Conservation (phyloP, 2,888 invertebrate genomes). For the Fragum whitleyi region DNA sequence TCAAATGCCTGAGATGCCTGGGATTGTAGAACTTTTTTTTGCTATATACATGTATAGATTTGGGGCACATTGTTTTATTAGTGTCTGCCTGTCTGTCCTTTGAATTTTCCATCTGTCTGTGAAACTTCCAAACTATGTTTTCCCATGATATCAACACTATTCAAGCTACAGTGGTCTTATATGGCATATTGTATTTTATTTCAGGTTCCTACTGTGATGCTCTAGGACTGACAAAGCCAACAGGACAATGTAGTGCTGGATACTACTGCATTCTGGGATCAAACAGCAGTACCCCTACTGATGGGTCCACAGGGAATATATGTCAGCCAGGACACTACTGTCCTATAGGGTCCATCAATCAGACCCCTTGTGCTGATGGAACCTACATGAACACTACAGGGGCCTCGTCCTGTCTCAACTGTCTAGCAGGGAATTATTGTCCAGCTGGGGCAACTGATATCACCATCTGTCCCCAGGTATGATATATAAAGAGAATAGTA, state of each 20-base stretch:
- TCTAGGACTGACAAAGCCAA: slow-evolving; percentile 75
- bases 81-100: too few species aligned
- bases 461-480: slow-evolving; percentile 69
- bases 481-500: not conserved
- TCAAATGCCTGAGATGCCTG: too few species aligned
- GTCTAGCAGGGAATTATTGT: slow-evolving; percentile 82
- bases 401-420: slow-evolving; percentile 77
- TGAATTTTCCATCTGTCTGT: too few species aligned
- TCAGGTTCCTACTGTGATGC: slow-evolving; percentile 75
- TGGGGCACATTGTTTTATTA: too few species aligned
- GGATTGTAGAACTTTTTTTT: too few species aligned
- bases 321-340: slow-evolving; percentile 82
- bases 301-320: slow-evolving; percentile 79
- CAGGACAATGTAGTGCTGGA: slow-evolving; percentile 75
- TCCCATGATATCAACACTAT: too few species aligned
- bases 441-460: slow-evolving; percentile 81
- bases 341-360: slow-evolving; percentile 72
- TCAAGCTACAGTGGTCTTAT: too few species aligned
- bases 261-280: slow-evolving; percentile 77
- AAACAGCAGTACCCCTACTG: slow-evolving; percentile 74
- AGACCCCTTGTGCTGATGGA: slow-evolving; percentile 78
- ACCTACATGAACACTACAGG: slow-evolving; percentile 83
- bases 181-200: too few species aligned
- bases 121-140: too few species aligned
- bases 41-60: too few species aligned